Percentiles rank a stretch among this genome's conserved stretches.
These are phyloP conservation scores for Ridgeia piscesae DNA, from an alignment of 1,140 invertebrate species.

Conservation along the genomic window DNA sequence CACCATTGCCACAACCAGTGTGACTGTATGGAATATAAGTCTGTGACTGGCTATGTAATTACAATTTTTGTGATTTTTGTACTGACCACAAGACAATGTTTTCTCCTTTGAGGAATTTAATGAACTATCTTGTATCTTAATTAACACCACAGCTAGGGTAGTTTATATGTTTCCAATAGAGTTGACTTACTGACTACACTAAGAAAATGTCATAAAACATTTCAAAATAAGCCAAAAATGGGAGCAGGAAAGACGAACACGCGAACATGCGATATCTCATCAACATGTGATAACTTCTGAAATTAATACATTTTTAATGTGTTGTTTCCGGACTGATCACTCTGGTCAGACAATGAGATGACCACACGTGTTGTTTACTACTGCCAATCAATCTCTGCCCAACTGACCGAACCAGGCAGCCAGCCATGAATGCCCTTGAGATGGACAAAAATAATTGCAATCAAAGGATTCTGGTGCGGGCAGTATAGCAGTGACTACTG, in stretches of 20 bases:
- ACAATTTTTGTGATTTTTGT: no score
- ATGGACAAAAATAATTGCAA: conserved; percentile 1
- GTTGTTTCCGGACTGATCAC: not conserved
- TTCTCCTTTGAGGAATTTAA: no score
- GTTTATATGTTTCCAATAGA: not conserved
- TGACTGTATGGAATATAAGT: no score
- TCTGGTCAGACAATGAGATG: not conserved
- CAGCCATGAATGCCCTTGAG: not conserved
- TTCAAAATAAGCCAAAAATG: not conserved
- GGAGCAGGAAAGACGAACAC: not conserved
- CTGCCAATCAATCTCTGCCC: not conserved
- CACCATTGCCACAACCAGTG: no score
- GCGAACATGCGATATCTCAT: not conserved
- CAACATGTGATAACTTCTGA: not conserved
- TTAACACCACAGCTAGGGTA: not conserved
- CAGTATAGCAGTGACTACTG: not conserved
- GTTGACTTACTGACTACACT: not conserved
- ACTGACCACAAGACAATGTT: no score
- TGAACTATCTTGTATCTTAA: no score
- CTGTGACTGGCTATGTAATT: no score
- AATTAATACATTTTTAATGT: not conserved
- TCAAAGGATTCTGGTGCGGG: not conserved
- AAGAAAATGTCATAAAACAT: not conserved
- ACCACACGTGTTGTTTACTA: not conserved
- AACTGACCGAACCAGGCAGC: not conserved